A percentile compares a stretch with the other conserved stretches of the same genome.
Evolutionary conservation across 2,113 vertebrate species (phyloP).

Genomic region (Scopus umbretta): DNA sequence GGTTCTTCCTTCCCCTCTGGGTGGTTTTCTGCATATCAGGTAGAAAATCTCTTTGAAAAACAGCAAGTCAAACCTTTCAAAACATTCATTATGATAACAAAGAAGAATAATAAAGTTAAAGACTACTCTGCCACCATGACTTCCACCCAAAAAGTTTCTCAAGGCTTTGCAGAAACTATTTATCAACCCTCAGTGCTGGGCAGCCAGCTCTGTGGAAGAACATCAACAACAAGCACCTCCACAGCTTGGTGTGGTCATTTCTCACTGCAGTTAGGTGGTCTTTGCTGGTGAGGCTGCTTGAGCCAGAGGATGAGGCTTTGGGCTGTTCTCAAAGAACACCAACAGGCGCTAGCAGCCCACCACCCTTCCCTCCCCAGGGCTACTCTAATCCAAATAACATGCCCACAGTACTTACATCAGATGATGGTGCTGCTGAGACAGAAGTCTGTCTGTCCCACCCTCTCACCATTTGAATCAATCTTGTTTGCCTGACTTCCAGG

Average conservation of each 20-base stretch:
- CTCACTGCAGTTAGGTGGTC: not conserved
- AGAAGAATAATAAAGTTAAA: not conserved
- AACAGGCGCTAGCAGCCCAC: not conserved
- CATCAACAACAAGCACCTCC: not conserved
- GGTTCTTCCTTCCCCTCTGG: slow-evolving; percentile 42
- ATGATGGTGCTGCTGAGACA: not conserved
- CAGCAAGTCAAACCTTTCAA: slow-evolving; percentile 22
- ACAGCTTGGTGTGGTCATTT: too few relatives aligned
- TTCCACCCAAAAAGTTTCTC: not conserved
- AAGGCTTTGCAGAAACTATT: not conserved
- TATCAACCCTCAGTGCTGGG: not conserved
- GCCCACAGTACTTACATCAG: not conserved
- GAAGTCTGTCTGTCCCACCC: not conserved
- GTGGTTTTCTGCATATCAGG: slow-evolving; percentile 33
- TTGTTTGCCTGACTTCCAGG: not conserved
- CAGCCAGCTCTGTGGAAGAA: not conserved
- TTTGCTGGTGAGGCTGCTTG: not conserved
- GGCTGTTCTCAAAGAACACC: not conserved
- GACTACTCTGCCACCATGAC: not conserved
- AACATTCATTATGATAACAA: slow-evolving; percentile 29
- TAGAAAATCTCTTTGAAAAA: slow-evolving; percentile 58
- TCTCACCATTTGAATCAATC: not conserved
- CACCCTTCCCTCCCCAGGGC: not conserved
- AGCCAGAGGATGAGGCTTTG: not conserved
- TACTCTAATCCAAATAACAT: not conserved